Evolutionary conservation across 2,888 invertebrate species (phyloP).

Genomic region (Cremastinae sp.): DNA sequence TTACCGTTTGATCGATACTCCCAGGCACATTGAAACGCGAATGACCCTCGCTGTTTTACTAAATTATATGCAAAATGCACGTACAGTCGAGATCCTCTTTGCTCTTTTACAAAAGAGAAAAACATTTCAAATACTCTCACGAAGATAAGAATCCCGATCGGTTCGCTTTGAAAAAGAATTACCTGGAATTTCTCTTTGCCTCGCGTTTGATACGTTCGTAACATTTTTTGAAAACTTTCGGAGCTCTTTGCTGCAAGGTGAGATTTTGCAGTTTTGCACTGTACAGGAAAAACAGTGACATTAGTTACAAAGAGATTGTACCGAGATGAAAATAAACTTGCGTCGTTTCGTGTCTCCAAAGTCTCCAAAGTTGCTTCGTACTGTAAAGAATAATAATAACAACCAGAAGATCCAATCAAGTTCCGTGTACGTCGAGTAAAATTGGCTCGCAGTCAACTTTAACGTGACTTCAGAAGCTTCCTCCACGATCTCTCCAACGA

Average conservation of each 20-base stretch:
- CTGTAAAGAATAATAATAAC: neutral
- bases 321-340: slow-evolving; percentile 18
- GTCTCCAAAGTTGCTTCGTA: slow-evolving; percentile 18
- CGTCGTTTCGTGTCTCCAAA: slow-evolving; percentile 14
- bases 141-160: too few relatives aligned
- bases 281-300: neutral
- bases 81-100: slow-evolving; percentile 27
- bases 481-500: neutral
- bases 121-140: too few relatives aligned
- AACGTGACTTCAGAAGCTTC: slow-evolving; percentile 1
- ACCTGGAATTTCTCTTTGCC: too few relatives aligned
- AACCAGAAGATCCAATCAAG: slow-evolving; percentile 21
- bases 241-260: neutral
- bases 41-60: slow-evolving; percentile 36
- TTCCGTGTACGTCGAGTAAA: neutral
- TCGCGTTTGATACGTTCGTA: too few relatives aligned
- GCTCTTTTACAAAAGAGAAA: neutral
- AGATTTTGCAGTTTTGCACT: slow-evolving; percentile 24
- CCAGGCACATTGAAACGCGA: slow-evolving; percentile 38
- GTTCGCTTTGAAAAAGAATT: too few relatives aligned
- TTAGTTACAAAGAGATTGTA: neutral
- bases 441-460: slow-evolving; percentile 10
- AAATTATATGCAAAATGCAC: slow-evolving; percentile 50
- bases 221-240: neutral
- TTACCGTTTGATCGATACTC: slow-evolving; percentile 52